Evolutionary conservation across 2,797 vertebrate species (phyloP).

Genomic region (Coregonus ussuriensis): DNA sequence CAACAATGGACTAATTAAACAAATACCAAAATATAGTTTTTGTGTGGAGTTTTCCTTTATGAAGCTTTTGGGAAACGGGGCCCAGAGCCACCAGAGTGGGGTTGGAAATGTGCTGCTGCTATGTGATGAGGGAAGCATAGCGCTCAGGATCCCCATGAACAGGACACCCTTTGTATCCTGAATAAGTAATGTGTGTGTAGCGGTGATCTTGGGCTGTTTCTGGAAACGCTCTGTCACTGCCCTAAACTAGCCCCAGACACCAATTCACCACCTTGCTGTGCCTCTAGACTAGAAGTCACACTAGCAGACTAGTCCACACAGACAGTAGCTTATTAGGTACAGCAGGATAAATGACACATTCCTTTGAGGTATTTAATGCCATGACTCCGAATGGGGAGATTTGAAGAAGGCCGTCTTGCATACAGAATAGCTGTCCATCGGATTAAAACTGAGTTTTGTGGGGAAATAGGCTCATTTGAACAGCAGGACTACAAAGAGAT

Average conservation of each 20-base stretch:
- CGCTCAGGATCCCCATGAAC: neutral
- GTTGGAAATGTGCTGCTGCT: neutral
- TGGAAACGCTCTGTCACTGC: neutral
- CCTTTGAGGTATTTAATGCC: neutral
- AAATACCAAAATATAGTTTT: too few species aligned
- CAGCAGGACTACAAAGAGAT: neutral
- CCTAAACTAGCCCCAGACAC: neutral
- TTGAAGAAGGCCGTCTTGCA: neutral
- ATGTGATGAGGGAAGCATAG: neutral
- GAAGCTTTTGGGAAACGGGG: too few species aligned
- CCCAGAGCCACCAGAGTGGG: neutral
- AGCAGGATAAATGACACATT: neutral
- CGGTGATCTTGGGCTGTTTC: neutral
- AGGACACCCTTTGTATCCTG: slow-evolving; percentile 6
- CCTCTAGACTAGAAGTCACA: too few species aligned
- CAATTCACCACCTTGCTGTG: neutral
- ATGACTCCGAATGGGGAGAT: neutral
- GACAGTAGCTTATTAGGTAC: neutral
- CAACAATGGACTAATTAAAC: too few species aligned
- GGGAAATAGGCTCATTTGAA: neutral
- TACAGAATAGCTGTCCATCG: neutral
- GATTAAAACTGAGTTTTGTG: neutral
- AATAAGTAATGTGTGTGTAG: neutral
- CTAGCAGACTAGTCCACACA: neutral
- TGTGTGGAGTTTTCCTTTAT: too few species aligned